Evolutionary conservation across 2,797 vertebrate genomes (phyloP), one percentile per base, ranked within the genome.

Genomic region (Pseudomugil gertrudae): DNA sequence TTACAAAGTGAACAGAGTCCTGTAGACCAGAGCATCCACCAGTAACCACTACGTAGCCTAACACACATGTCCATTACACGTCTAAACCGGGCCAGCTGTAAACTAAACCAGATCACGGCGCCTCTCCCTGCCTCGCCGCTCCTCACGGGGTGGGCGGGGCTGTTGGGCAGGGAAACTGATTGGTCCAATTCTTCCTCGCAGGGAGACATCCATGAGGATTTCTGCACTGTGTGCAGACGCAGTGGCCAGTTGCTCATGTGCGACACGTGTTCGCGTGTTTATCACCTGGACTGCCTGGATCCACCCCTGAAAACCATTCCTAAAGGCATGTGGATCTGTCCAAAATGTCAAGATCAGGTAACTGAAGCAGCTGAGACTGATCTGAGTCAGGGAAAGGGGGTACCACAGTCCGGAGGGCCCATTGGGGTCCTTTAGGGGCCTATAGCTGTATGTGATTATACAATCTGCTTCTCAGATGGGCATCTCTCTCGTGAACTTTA

Each of bases 301-400:
- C 98, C 98, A 0, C 96, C 98, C 91, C 96, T 99, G 95, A 99
- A 98, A 96, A 95, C 95, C 86, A 99, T 99, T 95, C 98, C 98
- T 89, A 99, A 98, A 96, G 98, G 98, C 96, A 99, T 99, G 98
- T 99, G 98, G 98, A 99, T 99, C 95, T 99, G 98, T 95, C 98
- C 98, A 90, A 96, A 98, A 94, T 99, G 98, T 95, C 98, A 98
- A 95, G 97, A 99, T 93, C 97, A 99, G 98, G 98, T 99, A 97
- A 94, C 90, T 71, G 69, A 90, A 88, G 89, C 91, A 87, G 71
- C 86, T 71, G 66, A 65, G 74, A 75, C 83, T 58, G 79, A 85
- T 77, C 83, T 45, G 75, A 78, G 70, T 62, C 72, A 62, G 72
- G 82, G 83, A 72, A 69, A 63, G 63, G 79, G 80, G 77, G 73